A percentile compares a stretch with the other conserved stretches of the same genome.
These are phyloP conservation scores for Copsychus sechellarum DNA, from an alignment of 2,113 vertebrate species.

Conservation along the genomic window DNA sequence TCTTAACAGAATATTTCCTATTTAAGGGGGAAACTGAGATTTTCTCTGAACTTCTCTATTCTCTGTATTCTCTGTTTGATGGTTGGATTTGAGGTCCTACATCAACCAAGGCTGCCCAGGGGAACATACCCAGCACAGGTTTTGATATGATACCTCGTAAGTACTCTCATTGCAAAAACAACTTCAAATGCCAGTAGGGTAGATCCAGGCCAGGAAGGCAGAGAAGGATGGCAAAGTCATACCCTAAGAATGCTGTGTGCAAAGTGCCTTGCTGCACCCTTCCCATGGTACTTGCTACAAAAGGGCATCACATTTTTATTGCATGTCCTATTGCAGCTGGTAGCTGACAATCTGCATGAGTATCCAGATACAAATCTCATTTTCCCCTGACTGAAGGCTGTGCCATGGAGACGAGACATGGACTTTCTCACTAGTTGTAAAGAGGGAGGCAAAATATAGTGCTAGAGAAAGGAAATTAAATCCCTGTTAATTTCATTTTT, in stretches of 20 bases:
- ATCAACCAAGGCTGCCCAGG: background rate
- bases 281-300: background rate
- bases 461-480: background rate
- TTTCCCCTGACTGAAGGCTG: background rate
- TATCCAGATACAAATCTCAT: background rate
- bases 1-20: background rate
- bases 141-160: background rate
- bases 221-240: background rate
- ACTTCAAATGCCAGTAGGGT: too few species aligned
- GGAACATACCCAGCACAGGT: background rate
- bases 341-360: background rate
- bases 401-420: background rate
- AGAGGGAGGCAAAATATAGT: background rate
- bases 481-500: background rate
- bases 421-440: background rate
- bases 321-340: background rate
- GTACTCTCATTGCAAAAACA: background rate
- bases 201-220: background rate
- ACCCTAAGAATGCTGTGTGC: background rate
- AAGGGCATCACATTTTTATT: background rate
- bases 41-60: background rate
- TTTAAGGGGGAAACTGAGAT: background rate
- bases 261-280: background rate
- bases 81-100: background rate
- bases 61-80: background rate